Conservation (phyloP, 2,797 vertebrate genomes). For the Parambassis ranga region DNA sequence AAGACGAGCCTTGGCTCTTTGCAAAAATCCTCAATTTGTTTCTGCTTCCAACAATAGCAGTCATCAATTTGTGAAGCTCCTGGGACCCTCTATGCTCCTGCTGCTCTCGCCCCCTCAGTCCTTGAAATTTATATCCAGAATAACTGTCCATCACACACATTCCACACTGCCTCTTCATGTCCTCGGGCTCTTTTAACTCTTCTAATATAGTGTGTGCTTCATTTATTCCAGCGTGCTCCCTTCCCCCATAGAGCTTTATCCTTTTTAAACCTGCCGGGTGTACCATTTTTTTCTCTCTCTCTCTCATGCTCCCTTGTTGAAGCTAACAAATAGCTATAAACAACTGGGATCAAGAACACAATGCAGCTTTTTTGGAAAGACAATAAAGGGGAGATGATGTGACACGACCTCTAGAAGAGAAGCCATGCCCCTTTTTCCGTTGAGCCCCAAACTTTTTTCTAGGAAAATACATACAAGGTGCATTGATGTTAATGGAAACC, state of each 20-base stretch:
- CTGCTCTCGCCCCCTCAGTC: constrained; percentile 43
- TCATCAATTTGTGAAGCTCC: constrained; percentile 53
- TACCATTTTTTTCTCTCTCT: background rate
- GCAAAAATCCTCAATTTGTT: constrained; percentile 36
- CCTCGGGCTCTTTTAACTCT: constrained; percentile 34
- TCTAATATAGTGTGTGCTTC: background rate
- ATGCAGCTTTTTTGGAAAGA: no score
- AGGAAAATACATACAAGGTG: no score
- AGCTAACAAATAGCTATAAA: constrained; percentile 1
- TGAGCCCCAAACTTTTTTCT: no score
- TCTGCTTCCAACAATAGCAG: constrained; percentile 31
- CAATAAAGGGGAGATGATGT: no score
- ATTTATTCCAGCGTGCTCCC: constrained; percentile 1
- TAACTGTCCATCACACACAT: constrained; percentile 47
- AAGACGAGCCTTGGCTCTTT: background rate
- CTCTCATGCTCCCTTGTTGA: background rate
- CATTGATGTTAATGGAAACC: no score
- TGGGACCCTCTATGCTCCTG: constrained; percentile 14
- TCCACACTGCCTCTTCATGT: constrained; percentile 27
- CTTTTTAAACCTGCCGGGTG: background rate
- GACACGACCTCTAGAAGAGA: no score
- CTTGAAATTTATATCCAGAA: constrained; percentile 43
- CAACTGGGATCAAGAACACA: no score
- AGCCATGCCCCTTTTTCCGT: no score
- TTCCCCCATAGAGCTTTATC: background rate